Percentiles rank a stretch among this genome's conserved stretches.
These are phyloP conservation scores for Tortrix viridana DNA, from an alignment of 2,888 invertebrate genomes.

Conservation along the genomic window DNA sequence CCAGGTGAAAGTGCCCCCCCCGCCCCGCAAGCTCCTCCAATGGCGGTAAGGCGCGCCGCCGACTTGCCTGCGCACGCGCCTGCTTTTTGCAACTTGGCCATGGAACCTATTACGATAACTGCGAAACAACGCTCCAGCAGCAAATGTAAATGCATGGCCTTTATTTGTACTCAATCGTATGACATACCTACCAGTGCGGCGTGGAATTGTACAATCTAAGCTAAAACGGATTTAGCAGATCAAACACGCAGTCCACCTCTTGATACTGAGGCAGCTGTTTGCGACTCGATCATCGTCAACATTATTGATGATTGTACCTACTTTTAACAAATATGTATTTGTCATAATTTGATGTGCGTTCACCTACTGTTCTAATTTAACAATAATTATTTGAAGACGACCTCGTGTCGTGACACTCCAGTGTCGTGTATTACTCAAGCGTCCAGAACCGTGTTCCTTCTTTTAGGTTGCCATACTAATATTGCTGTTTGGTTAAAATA, in stretches of 20 bases:
- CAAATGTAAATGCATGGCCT: conserved; percentile 78
- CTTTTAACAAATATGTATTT: conserved; percentile 7
- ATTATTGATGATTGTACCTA: conserved; percentile 17
- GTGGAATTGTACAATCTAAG: conserved; percentile 44
- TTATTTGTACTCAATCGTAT: conserved; percentile 67
- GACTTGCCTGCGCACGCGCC: conserved; percentile 76
- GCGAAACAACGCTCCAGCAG: conserved; percentile 73
- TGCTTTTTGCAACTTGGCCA: conserved; percentile 83
- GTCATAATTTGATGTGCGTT: conserved; percentile 11
- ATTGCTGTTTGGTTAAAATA: neutral
- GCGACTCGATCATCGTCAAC: conserved; percentile 24
- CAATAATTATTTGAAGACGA: conserved; percentile 24
- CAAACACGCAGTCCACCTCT: conserved; percentile 1
- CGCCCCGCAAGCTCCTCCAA: conserved; percentile 58
- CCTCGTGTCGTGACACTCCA: conserved; percentile 20
- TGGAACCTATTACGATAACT: conserved; percentile 81
- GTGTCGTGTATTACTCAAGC: conserved; percentile 13
- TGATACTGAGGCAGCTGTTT: conserved; percentile 15
- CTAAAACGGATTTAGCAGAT: conserved; percentile 5
- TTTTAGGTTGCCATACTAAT: neutral
- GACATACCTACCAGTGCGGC: conserved; percentile 46
- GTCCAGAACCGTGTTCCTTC: conserved; percentile 8
- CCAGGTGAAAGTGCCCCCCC: conserved; percentile 79
- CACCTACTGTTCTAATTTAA: conserved; percentile 29
- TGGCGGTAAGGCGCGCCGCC: conserved; percentile 65